Base-by-base conservation (phyloP, 2,113 vertebrate genomes). In the Pachypanchax playfairii region DNA sequence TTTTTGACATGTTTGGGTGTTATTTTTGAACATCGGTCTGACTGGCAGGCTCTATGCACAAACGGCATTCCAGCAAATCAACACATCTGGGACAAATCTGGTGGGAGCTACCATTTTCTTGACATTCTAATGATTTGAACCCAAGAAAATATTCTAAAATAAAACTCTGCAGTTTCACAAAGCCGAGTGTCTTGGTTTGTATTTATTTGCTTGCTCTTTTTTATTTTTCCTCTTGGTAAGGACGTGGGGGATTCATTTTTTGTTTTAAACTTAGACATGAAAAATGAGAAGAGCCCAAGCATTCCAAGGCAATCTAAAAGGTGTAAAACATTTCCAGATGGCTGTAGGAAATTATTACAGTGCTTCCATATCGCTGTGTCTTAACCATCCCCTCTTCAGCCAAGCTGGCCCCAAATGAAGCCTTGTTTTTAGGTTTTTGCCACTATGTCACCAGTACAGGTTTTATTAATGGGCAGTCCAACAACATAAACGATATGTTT, bases 261-360 rank as follows among this genome's bases (percentile, higher is more conserved):
- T 59, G 74, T 49, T 56, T 70, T 82, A 82, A 66, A 66, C 58
- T 80, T 66, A 41, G 25, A 76, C 68, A 76, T 64, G 72, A 80
- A 74, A 88, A 88, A 80, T 65, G 65, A 89, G 85, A 70, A 57
- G 79, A 67, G 69, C 63, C 70, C 62, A 65, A 65, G 80, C 88
- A 91, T 91, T 91, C 90, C 89, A 84, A 12, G 38, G 63, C 63
- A 75, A 80, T 87, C 83, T 83, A 68, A 89, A 89, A 91, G 86
- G 90, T 90, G 86, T 86, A 90, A 92, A 92, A 85, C 71, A 66
- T 80, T 92, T 92, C 90, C 92, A 92, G 91, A 91, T 92, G 91
- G 82, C 70, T 35, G 77, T 68, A 64, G 75, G 79, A 71, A 79
- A 85, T 82, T 77, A 89, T 70, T 88, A 84, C 87, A 85, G 83